Evolutionary conservation across 2,888 invertebrate species (phyloP).

Genomic region (Lepetodrilus schrolli): DNA sequence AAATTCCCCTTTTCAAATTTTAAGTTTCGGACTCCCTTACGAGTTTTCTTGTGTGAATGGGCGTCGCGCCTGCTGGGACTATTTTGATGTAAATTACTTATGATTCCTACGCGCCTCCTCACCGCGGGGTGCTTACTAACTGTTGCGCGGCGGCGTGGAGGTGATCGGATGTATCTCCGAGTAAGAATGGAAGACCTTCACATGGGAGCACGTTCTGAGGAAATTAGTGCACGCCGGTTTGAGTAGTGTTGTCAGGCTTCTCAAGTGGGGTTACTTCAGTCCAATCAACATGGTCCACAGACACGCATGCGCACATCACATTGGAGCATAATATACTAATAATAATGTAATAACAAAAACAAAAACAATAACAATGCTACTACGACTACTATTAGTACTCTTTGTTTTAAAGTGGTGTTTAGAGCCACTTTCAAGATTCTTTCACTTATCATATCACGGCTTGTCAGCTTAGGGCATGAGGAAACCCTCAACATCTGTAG

Average conservation of each 20-base stretch:
- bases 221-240: neutral
- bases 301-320: neutral
- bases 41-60: neutral
- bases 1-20: slow-evolving; percentile 6
- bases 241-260: neutral
- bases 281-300: neutral
- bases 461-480: too few species aligned
- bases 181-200: slow-evolving; percentile 8
- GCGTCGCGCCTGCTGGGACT: slow-evolving; percentile 19
- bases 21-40: slow-evolving; percentile 16
- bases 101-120: slow-evolving; percentile 18
- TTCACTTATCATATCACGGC: too few species aligned
- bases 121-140: slow-evolving; percentile 18
- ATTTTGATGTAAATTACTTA: slow-evolving; percentile 25
- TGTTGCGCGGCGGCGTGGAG: neutral
- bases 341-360: too few species aligned
- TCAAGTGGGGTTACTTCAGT: neutral
- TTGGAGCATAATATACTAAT: too few species aligned
- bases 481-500: too few species aligned
- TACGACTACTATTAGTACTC: too few species aligned
- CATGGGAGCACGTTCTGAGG: slow-evolving; percentile 11
- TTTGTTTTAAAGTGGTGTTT: too few species aligned
- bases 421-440: too few species aligned
- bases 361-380: too few species aligned
- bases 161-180: slow-evolving; percentile 18